Evolutionary conservation across 23 tunicate genomes (phyloP).

Genomic region (Halocynthia roretzi): DNA sequence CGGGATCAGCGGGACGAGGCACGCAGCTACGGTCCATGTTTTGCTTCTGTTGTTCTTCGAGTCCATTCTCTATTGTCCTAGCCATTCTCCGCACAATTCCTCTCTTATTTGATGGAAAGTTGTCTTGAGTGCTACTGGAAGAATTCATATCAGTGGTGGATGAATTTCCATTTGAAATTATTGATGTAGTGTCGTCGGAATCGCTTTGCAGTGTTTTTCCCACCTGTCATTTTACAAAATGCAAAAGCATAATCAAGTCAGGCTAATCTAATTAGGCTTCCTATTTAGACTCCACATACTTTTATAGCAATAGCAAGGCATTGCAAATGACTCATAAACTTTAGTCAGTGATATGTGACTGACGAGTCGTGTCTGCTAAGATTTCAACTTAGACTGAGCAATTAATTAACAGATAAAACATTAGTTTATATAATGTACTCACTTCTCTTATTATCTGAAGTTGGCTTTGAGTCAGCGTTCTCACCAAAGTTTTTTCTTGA

Average conservation of each 20-base stretch:
- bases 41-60: conserved; percentile 4
- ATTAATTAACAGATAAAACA: neutral
- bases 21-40: neutral
- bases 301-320: too few species aligned
- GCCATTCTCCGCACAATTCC: conserved; percentile 12
- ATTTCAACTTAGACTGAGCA: neutral
- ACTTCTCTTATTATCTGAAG: conserved; percentile 8
- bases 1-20: neutral
- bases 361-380: neutral
- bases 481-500: neutral
- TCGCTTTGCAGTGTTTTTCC: conserved; percentile 5
- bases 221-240: neutral
- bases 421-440: neutral
- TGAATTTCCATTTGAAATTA: neutral
- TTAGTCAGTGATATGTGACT: too few species aligned
- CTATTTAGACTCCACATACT: too few species aligned
- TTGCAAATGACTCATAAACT: too few species aligned
- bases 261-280: too few species aligned
- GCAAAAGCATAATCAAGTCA: too few species aligned
- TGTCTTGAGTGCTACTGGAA: neutral
- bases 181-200: neutral
- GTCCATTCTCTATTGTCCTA: neutral
- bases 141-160: neutral
- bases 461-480: conserved; percentile 4
- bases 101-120: neutral